These are phyloP conservation scores for Blastobasis adustella DNA, from an alignment of 2,888 invertebrate species.

Conservation along the genomic window DNA sequence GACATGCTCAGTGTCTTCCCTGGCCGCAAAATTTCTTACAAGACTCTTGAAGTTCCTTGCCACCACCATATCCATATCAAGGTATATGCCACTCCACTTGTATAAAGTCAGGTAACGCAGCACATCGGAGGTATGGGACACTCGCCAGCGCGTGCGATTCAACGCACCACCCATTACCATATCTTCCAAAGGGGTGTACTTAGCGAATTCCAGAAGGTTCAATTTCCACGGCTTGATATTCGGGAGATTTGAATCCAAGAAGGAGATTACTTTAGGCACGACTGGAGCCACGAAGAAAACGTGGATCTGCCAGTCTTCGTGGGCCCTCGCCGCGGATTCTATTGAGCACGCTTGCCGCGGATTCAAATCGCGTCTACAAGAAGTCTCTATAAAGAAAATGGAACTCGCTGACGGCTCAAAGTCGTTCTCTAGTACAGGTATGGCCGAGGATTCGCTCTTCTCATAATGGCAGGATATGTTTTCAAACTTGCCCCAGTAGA, in stretches of 20 bases:
- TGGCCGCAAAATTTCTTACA: slow-evolving; percentile 76
- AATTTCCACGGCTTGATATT: slow-evolving; percentile 70
- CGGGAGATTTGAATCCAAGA: slow-evolving; percentile 43
- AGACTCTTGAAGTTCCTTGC: slow-evolving; percentile 73
- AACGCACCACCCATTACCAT: slow-evolving; percentile 66
- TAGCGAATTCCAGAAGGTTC: slow-evolving; percentile 62
- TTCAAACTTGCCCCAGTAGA: neutral
- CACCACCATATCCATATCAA: slow-evolving; percentile 84
- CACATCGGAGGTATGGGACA: slow-evolving; percentile 78
- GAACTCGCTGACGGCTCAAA: slow-evolving; percentile 41
- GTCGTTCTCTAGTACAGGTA: slow-evolving; percentile 23
- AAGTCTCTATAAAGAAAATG: slow-evolving; percentile 81
- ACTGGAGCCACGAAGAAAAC: slow-evolving; percentile 68
- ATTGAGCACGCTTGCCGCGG: slow-evolving; percentile 79
- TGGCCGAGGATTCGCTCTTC: slow-evolving; percentile 13
- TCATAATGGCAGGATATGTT: slow-evolving; percentile 18
- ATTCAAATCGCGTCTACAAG: slow-evolving; percentile 69
- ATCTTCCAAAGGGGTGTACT: slow-evolving; percentile 72
- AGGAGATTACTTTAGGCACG: slow-evolving; percentile 15
- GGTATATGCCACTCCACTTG: slow-evolving; percentile 85
- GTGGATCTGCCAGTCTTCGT: slow-evolving; percentile 73
- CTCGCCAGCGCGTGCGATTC: slow-evolving; percentile 69
- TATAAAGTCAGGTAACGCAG: slow-evolving; percentile 79
- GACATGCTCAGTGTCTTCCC: slow-evolving; percentile 72
- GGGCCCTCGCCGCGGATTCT: slow-evolving; percentile 78